phyloP scores from a whole-genome alignment of 1,140 invertebrate genomes.

The Drosophila ohnishii region DNA sequence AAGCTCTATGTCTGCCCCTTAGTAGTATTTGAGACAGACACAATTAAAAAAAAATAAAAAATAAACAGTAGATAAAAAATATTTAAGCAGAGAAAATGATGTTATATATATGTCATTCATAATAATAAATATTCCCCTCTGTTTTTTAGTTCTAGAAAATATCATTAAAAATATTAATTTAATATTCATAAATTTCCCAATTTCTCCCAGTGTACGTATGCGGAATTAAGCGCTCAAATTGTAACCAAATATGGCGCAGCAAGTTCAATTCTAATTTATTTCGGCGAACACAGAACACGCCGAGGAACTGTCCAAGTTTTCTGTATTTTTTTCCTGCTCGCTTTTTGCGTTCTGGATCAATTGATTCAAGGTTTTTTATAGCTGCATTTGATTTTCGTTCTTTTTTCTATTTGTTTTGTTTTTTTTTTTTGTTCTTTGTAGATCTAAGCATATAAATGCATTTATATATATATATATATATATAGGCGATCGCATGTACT shows the following conservation, averaged over 20 bases:
- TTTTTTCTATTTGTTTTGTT: constrained; percentile 1
- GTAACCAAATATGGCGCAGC: constrained; percentile 81
- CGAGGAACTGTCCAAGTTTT: constrained; percentile 46
- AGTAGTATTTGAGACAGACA: neutral
- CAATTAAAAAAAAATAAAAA: no score
- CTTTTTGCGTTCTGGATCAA: constrained; percentile 75
- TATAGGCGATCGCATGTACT: constrained; percentile 20
- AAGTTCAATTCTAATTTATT: constrained; percentile 81
- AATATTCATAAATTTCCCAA: no score
- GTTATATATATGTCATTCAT: no score
- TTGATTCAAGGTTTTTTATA: constrained; percentile 78
- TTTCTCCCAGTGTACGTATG: constrained; percentile 52
- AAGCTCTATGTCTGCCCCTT: constrained; percentile 23
- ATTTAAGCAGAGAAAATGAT: neutral
- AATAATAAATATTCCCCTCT: neutral
- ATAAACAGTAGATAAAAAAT: no score
- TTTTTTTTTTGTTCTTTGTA: neutral
- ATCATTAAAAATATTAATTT: no score
- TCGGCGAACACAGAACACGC: constrained; percentile 46
- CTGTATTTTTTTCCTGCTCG: constrained; percentile 41
- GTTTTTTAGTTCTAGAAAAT: neutral
- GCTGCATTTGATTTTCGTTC: constrained; percentile 70
- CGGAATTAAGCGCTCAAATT: constrained; percentile 79
- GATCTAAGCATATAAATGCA: constrained; percentile 3
- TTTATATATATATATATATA: constrained; percentile 8